phyloP scores from a whole-genome alignment of 2,113 vertebrate genomes.

The Otus sunia region DNA sequence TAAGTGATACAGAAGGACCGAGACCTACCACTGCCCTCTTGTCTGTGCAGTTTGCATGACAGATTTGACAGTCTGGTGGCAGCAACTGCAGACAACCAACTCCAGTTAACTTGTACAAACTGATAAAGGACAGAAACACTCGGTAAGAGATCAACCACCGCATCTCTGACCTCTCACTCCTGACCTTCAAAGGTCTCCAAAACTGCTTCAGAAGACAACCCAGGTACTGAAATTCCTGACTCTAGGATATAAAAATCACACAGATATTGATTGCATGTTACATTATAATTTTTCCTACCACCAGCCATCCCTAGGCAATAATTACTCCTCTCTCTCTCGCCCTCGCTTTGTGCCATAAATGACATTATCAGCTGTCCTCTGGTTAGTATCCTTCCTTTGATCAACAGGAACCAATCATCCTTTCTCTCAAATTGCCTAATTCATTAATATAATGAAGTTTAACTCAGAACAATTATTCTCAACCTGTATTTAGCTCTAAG shows the following conservation, averaged over 20 bases:
- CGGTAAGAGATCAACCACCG: background rate
- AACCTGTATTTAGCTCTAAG: conserved; percentile 43
- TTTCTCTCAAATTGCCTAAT: conserved; percentile 14
- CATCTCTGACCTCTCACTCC: background rate
- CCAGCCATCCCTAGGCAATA: background rate
- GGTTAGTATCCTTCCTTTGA: background rate
- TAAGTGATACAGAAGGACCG: background rate
- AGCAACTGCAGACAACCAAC: background rate
- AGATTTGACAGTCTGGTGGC: background rate
- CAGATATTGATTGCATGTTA: background rate
- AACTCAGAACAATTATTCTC: conserved; percentile 39
- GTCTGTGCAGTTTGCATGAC: background rate
- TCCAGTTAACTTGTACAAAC: background rate
- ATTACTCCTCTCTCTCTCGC: background rate
- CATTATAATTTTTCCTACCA: background rate
- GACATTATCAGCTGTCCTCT: conserved; percentile 28
- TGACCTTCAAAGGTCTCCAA: background rate
- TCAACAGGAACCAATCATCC: conserved; percentile 21
- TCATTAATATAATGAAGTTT: conserved; percentile 37
- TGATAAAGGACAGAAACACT: background rate
- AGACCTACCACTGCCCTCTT: background rate
- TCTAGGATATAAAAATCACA: background rate
- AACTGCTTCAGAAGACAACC: background rate
- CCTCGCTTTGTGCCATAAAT: conserved; percentile 21
- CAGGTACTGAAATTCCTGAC: background rate